These are phyloP conservation scores for Tyrophagus putrescentiae DNA, from an alignment of 1,140 invertebrate species.

Conservation along the genomic window DNA sequence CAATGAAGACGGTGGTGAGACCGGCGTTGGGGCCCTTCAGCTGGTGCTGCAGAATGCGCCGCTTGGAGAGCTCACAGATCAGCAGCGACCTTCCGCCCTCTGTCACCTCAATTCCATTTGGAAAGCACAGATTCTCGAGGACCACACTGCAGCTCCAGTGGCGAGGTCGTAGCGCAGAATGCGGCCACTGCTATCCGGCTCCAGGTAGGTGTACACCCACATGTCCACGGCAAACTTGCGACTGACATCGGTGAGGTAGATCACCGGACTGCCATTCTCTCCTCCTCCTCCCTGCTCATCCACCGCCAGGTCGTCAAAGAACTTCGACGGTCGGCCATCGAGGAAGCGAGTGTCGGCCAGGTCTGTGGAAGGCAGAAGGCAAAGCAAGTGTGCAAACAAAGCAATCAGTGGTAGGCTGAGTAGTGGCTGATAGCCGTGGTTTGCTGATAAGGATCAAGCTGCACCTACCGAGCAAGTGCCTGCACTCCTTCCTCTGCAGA, in stretches of 20 bases:
- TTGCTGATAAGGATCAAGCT: slow-evolving; percentile 7
- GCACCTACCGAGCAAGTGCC: slow-evolving; percentile 3
- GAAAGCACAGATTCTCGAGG: slow-evolving; percentile 16
- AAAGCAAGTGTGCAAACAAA: no score
- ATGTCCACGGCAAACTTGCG: slow-evolving; percentile 13
- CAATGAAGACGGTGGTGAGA: slow-evolving; percentile 51
- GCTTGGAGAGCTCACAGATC: slow-evolving; percentile 42
- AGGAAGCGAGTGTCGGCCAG: background rate
- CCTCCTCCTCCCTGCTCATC: background rate
- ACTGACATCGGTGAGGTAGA: slow-evolving; percentile 22
- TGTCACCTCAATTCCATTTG: slow-evolving; percentile 43
- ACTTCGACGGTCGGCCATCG: slow-evolving; percentile 10
- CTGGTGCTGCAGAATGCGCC: slow-evolving; percentile 46
- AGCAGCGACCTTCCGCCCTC: slow-evolving; percentile 56
- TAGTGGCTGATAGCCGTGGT: background rate
- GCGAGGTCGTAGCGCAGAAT: slow-evolving; percentile 17
- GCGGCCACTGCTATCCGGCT: slow-evolving; percentile 17
- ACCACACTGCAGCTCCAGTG: slow-evolving; percentile 7
- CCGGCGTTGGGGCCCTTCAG: slow-evolving; percentile 53
- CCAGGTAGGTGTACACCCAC: slow-evolving; percentile 1
- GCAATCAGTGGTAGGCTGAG: background rate
- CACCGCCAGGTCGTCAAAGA: slow-evolving; percentile 20
- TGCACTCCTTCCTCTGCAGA: background rate
- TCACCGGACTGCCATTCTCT: background rate
- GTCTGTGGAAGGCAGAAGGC: no score